phyloP scores from a whole-genome alignment of 2,888 invertebrate species.

The Leucophenga montana region DNA sequence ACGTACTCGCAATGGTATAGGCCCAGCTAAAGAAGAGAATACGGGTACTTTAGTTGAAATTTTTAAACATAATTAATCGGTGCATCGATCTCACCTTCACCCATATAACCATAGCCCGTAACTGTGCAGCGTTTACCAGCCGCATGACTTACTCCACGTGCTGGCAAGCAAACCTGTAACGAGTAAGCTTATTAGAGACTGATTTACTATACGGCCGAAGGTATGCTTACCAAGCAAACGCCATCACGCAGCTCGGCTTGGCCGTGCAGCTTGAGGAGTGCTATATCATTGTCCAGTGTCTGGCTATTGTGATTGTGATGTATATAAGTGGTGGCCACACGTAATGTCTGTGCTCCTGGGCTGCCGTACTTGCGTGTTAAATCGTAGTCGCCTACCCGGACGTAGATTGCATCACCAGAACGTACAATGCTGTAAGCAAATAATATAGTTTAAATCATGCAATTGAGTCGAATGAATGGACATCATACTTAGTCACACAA shows the following conservation, averaged over 20 bases:
- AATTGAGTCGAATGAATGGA: not conserved
- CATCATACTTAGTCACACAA: conserved; percentile 88
- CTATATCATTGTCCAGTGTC: conserved; percentile 95
- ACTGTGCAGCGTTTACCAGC: conserved; percentile 94
- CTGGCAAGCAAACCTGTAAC: conserved; percentile 86
- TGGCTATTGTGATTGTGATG: conserved; percentile 97
- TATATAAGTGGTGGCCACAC: conserved; percentile 94
- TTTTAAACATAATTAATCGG: too few species aligned
- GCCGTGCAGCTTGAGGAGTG: conserved; percentile 89
- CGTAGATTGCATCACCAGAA: conserved; percentile 95
- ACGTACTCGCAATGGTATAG: conserved; percentile 89
- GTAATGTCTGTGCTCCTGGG: conserved; percentile 90
- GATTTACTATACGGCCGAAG: not conserved
- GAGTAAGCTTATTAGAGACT: not conserved
- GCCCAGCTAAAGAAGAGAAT: conserved; percentile 79
- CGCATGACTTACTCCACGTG: conserved; percentile 89
- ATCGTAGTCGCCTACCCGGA: conserved; percentile 93
- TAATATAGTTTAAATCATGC: conserved; percentile 1
- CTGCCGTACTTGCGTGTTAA: conserved; percentile 92
- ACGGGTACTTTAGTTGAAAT: too few species aligned
- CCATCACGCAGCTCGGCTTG: conserved; percentile 92
- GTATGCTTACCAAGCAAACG: conserved; percentile 73
- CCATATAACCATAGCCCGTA: conserved; percentile 96
- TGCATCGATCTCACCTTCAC: conserved; percentile 79
- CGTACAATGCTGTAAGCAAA: conserved; percentile 83